Percentiles rank a stretch among this genome's conserved stretches.
phyloP scores from a whole-genome alignment of 2,888 invertebrate genomes.

The Philonicus albiceps region DNA sequence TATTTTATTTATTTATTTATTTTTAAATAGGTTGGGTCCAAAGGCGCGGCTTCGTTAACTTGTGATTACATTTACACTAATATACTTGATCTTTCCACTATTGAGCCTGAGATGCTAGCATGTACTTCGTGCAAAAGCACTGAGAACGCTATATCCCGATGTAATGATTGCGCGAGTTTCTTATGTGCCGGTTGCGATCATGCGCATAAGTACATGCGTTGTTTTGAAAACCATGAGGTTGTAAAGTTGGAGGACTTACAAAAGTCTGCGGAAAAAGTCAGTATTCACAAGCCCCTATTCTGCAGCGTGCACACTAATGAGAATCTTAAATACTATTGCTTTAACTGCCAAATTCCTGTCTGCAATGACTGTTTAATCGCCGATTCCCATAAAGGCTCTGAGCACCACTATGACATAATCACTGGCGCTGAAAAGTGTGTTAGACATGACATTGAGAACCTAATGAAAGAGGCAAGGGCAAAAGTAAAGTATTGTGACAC shows the following conservation, averaged over 20 bases:
- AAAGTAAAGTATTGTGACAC: slow-evolving; percentile 80
- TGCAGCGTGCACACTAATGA: slow-evolving; percentile 84
- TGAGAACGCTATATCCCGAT: slow-evolving; percentile 91
- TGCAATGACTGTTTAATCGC: slow-evolving; percentile 87
- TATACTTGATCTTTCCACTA: slow-evolving; percentile 81
- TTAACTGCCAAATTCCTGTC: slow-evolving; percentile 83
- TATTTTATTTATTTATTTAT: neutral
- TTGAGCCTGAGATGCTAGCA: slow-evolving; percentile 73
- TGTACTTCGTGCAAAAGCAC: slow-evolving; percentile 97
- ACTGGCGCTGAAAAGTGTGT: slow-evolving; percentile 80
- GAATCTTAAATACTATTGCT: slow-evolving; percentile 87
- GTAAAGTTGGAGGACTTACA: slow-evolving; percentile 87
- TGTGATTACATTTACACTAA: slow-evolving; percentile 88
- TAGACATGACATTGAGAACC: slow-evolving; percentile 77
- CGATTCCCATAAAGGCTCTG: slow-evolving; percentile 79
- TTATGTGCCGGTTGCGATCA: slow-evolving; percentile 93
- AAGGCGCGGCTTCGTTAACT: slow-evolving; percentile 80
- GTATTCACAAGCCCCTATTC: slow-evolving; percentile 88
- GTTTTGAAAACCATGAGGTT: slow-evolving; percentile 94
- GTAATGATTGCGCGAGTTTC: slow-evolving; percentile 94
- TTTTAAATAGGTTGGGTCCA: slow-evolving; percentile 73
- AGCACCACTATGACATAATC: slow-evolving; percentile 85
- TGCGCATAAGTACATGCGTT: slow-evolving; percentile 95
- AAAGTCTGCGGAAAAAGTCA: slow-evolving; percentile 75
- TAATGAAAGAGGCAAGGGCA: slow-evolving; percentile 78